Base-by-base conservation (phyloP, 2,113 vertebrate genomes). In the Lampris incognitus region DNA sequence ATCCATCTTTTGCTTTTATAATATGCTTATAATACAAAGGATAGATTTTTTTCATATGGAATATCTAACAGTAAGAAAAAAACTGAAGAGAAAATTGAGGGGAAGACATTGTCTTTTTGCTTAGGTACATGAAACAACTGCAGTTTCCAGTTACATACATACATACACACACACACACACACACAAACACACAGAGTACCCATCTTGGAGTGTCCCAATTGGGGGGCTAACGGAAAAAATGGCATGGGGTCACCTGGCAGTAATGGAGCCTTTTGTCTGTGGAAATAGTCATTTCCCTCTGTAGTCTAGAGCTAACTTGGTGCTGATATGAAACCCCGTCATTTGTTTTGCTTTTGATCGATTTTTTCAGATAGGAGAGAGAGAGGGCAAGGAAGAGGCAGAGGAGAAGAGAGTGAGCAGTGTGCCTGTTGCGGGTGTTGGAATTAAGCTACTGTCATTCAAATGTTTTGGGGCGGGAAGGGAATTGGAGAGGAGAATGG, bases 211-310 rank as follows among this genome's bases (percentile, higher is more conserved):
- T 84, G 83, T 84, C 83, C 0, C 84, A 81, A 85, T 79, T 85
- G 68, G 2, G 51, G 72, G 92, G 89, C 92, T 84, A 88, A 82
- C 67, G 79, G 75, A 89, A 81, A 92, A 84, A 93, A 92, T 90
- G 87, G 85, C 8, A 55, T 58, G 79, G 83, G 92, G 93, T 94
- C 92, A 90, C 67, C 88, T 75, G 75, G 81, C 86, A 81, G 89
- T 93, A 94, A 94, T 93, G 90, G 91, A 93, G 88, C 90, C 86
- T 90, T 94, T 93, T 93, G 92, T 93, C 86, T 69, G 77, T 82
- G 85, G 90, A 91, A 94, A 94, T 92, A 89, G 90, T 92, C 84
- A 92, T 93, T 92, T 92, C 90, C 90, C 82, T 88, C 84, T 88
- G 88, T 84, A 88, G 91, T 91, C 86, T 77, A 52, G 9, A 65